Evolutionary conservation across 2,888 invertebrate genomes (phyloP).

Genomic region (Philereme transversata): DNA sequence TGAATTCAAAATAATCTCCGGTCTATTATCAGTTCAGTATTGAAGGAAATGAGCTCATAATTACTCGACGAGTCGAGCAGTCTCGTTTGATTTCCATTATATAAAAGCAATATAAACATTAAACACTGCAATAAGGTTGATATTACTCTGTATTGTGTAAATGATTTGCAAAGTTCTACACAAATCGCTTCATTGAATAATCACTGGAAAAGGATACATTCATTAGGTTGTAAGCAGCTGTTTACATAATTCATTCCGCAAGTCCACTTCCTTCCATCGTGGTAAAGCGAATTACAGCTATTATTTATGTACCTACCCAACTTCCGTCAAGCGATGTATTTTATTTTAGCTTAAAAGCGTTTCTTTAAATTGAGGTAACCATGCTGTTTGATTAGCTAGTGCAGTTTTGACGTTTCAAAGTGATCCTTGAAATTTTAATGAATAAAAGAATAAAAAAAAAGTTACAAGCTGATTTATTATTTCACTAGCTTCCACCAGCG

Average conservation of each 20-base stretch:
- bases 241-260: constrained; percentile 56
- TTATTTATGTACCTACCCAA: too few species aligned
- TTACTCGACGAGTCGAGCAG: constrained; percentile 51
- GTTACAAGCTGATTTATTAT: too few species aligned
- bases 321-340: too few species aligned
- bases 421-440: too few species aligned
- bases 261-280: constrained; percentile 39
- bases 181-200: constrained; percentile 58
- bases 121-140: constrained; percentile 3
- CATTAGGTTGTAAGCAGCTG: constrained; percentile 52
- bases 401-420: too few species aligned
- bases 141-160: constrained; percentile 4
- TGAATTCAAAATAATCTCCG: too few species aligned
- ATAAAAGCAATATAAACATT: not conserved
- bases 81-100: constrained; percentile 41
- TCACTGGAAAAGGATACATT: constrained; percentile 59
- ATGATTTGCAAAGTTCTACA: constrained; percentile 45
- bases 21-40: not conserved
- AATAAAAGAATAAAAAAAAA: too few species aligned
- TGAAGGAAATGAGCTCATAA: constrained; percentile 29
- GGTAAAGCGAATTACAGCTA: too few species aligned
- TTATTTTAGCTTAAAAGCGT: too few species aligned
- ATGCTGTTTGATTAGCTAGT: too few species aligned
- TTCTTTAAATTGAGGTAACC: too few species aligned
- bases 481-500: too few species aligned